These are phyloP conservation scores for Meliscaeva auricollis DNA, from an alignment of 2,888 invertebrate species.

Conservation along the genomic window DNA sequence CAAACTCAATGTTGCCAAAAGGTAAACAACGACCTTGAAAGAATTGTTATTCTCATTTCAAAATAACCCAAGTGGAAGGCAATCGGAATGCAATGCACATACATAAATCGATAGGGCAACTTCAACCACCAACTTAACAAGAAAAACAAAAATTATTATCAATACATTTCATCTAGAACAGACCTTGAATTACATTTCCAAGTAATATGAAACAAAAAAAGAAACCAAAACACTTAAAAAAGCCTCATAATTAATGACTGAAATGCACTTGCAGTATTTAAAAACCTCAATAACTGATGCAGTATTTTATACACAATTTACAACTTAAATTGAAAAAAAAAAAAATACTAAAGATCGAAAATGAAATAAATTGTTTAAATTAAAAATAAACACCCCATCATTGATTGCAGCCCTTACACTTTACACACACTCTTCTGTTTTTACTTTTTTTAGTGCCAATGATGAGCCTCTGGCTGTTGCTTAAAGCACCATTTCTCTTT, in stretches of 20 bases:
- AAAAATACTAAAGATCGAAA: not conserved
- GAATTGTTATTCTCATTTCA: too few relatives aligned
- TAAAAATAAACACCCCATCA: conserved; percentile 64
- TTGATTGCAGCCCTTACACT: conserved; percentile 16
- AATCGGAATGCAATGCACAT: too few relatives aligned
- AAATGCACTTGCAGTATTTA: conserved; percentile 32
- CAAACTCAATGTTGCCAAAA: too few relatives aligned
- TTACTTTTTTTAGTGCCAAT: not conserved
- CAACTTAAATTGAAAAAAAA: not conserved
- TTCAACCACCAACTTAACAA: not conserved
- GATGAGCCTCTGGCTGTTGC: conserved; percentile 6
- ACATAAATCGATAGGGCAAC: not conserved
- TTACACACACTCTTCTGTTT: not conserved
- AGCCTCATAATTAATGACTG: conserved; percentile 17
- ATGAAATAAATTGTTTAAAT: conserved; percentile 36
- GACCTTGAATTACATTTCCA: conserved; percentile 9
- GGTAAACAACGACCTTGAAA: too few relatives aligned
- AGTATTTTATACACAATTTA: not conserved
- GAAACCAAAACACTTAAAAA: conserved; percentile 17
- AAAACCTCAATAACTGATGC: conserved; percentile 9
- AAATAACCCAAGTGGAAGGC: too few relatives aligned
- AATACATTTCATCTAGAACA: not conserved
- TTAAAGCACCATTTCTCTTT: conserved; percentile 36
- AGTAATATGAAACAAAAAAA: not conserved
- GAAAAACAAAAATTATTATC: too few relatives aligned